Percentiles rank a stretch among this genome's conserved stretches.
Conservation (phyloP, 2,888 invertebrate genomes). For the Drosophila fungiperda region DNA sequence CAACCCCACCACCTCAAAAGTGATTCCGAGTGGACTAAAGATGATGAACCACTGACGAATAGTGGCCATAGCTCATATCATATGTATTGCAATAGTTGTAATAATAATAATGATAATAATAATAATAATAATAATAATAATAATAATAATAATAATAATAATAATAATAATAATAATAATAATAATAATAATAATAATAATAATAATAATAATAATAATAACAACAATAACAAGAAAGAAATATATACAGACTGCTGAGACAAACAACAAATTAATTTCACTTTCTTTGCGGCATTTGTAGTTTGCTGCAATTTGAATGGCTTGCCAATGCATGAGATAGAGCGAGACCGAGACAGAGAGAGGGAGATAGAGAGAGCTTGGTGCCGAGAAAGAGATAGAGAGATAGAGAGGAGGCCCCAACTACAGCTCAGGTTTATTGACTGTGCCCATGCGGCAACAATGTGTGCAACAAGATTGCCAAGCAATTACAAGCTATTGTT, state of each 20-base stretch:
- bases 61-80: constrained; percentile 20
- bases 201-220: constrained; percentile 10
- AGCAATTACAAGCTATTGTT: constrained; percentile 56
- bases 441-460: constrained; percentile 52
- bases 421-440: constrained; percentile 70
- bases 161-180: constrained; percentile 8
- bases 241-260: constrained; percentile 15
- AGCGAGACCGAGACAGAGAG: background rate
- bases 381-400: background rate
- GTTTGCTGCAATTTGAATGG: constrained; percentile 30
- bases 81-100: constrained; percentile 51
- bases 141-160: constrained; percentile 5
- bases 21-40: background rate
- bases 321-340: constrained; percentile 47
- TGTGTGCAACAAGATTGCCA: constrained; percentile 37
- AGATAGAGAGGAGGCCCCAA: constrained; percentile 5
- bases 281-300: constrained; percentile 66
- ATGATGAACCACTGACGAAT: constrained; percentile 8
- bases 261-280: constrained; percentile 73
- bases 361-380: background rate
- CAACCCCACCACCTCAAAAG: background rate
- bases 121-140: background rate
- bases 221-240: background rate
- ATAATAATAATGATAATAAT: no score
- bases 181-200: constrained; percentile 6